phyloP scores from a whole-genome alignment of 2,888 invertebrate species.

The Ganaspis brasiliensis region DNA sequence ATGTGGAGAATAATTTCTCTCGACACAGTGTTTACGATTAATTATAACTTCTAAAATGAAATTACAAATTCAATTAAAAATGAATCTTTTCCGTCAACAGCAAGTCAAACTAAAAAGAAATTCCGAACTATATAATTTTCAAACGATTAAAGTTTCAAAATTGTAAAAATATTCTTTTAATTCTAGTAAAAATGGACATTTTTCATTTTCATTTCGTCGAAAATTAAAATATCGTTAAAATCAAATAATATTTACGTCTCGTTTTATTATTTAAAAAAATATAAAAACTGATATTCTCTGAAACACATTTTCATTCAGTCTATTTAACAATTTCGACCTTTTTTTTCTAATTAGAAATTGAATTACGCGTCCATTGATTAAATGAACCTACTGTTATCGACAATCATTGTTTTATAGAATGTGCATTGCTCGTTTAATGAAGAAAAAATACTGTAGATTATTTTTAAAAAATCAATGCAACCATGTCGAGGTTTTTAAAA shows the following conservation, averaged over 20 bases:
- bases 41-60: neutral
- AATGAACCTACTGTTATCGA: slow-evolving; percentile 5
- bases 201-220: too few relatives aligned
- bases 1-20: slow-evolving; percentile 1
- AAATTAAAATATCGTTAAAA: neutral
- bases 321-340: neutral
- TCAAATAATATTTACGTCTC: neutral
- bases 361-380: slow-evolving; percentile 15
- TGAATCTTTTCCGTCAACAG: neutral
- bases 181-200: too few relatives aligned
- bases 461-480: neutral
- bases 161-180: too few relatives aligned
- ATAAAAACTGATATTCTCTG: too few relatives aligned
- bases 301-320: neutral
- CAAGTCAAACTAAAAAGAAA: neutral
- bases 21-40: neutral
- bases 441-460: neutral
- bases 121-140: neutral
- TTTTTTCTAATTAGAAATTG: neutral
- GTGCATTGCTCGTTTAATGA: slow-evolving; percentile 1
- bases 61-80: neutral
- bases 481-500: neutral
- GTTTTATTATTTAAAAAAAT: too few relatives aligned
- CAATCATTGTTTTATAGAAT: slow-evolving; percentile 20
- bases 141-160: too few relatives aligned